Percentiles rank a stretch among this genome's conserved stretches.
Conservation (phyloP, 2,113 vertebrate species). For the Sclerurus mexicanus region DNA sequence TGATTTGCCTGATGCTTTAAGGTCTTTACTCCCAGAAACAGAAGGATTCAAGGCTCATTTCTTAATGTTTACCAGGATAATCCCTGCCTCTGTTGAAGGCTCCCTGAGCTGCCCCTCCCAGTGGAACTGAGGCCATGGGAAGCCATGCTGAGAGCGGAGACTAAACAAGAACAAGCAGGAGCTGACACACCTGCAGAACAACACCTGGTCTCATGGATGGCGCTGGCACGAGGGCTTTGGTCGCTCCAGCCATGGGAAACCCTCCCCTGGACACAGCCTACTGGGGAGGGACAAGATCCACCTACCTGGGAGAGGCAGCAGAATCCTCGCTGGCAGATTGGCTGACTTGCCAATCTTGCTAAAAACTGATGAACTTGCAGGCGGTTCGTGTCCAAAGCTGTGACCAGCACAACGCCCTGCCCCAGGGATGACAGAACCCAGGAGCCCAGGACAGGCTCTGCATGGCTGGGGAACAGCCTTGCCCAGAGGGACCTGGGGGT, state of each 20-base stretch:
- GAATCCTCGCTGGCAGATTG: neutral
- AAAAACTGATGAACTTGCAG: neutral
- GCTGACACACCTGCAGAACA: fast-evolving
- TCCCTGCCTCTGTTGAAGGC: too few species aligned
- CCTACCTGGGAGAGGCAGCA: neutral
- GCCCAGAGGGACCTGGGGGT: neutral
- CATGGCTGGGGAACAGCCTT: neutral
- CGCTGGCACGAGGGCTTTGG: neutral
- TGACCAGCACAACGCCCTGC: neutral
- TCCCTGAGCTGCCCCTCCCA: neutral
- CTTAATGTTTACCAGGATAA: neutral
- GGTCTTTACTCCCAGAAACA: neutral
- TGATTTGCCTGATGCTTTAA: neutral
- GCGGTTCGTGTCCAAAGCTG: neutral
- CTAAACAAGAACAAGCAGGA: neutral
- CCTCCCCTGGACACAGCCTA: neutral
- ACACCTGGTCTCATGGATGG: neutral
- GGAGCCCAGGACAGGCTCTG: neutral
- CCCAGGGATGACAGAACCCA: neutral
- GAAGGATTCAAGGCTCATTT: neutral
- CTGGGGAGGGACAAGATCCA: neutral
- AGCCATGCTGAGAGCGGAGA: neutral
- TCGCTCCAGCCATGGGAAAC: neutral
- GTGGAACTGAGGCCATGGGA: too few species aligned
- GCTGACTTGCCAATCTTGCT: neutral